Evolutionary conservation across 2,888 invertebrate species (phyloP), one percentile per base, ranked within the genome.

Genomic region (Venustoraphidia nigricollis): DNA sequence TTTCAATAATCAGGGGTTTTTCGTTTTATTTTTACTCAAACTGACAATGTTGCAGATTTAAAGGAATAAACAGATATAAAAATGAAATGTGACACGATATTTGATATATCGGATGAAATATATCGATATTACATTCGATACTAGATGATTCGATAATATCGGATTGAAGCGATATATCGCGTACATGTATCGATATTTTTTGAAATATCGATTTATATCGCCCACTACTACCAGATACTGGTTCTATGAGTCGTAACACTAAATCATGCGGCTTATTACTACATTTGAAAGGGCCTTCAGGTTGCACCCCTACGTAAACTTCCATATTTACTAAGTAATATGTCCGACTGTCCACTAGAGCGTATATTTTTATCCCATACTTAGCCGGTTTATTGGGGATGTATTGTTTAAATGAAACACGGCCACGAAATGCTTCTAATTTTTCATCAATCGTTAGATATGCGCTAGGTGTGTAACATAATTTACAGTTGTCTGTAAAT

Each of bases 311-410:
- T 14, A 50, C 49, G 51, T 60, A 58, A 43, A 59, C 52, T 53
- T 60, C 56, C 45, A 57, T 41, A 45, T 58, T 56, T 10, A 43
- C 49, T 8, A 55, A 55, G 48, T 60, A 58, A 53, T 54, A 58
- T 13, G 48, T 48, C 50, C 53, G 49, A 9, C 57, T 49, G 51
- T 60, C 60, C 14, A 49, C 51, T 36, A 57, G 38, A 6, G 57
- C 54, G 51, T 53, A 58, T 9, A 59, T 53, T 55, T 61, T 58
- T 13, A 59, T 52, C 8, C 58, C 56, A 50, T 58, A 59, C 48
- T 59, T 59, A 10, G 47, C 53, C 36, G 60, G 59, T 52, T 62
- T 60, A 27, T 51, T 53, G 9, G 60, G 56, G 34, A 61, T 60
- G 48, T 60, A 62, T 50, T 58, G 55, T 34, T 52, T 44, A 50